Evolutionary conservation across 2,888 invertebrate genomes (phyloP).

Genomic region (Apoderus coryli): DNA sequence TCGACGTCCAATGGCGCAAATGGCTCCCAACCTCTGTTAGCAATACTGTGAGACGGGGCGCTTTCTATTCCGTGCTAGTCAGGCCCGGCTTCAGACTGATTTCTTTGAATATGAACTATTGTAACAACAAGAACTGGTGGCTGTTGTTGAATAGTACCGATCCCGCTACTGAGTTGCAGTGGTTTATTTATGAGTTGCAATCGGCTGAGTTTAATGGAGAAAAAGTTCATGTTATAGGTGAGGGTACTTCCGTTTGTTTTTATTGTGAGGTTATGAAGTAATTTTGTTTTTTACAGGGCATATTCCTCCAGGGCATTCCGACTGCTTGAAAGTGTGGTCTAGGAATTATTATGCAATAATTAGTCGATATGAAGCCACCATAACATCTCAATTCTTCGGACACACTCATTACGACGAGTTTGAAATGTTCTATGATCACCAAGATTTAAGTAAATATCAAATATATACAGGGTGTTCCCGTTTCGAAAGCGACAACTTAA

Average conservation of each 20-base stretch:
- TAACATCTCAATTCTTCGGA: conserved; percentile 84
- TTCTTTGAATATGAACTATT: conserved; percentile 93
- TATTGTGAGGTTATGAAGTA: background rate
- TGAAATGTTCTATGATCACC: conserved; percentile 80
- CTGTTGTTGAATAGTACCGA: conserved; percentile 86
- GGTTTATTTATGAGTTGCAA: conserved; percentile 89
- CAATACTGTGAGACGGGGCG: conserved; percentile 72
- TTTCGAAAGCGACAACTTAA: conserved; percentile 6
- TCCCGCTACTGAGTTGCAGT: conserved; percentile 87
- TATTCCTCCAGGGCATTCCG: conserved; percentile 87
- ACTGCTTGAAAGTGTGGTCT: conserved; percentile 91
- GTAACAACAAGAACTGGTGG: conserved; percentile 96
- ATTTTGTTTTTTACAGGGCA: conserved; percentile 42
- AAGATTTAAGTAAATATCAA: conserved; percentile 49
- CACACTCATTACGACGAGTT: conserved; percentile 92
- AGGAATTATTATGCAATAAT: conserved; percentile 84
- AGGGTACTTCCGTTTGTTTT: conserved; percentile 5
- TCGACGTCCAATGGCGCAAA: conserved; percentile 79
- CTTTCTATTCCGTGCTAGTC: conserved; percentile 83
- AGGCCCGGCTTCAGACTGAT: conserved; percentile 82
- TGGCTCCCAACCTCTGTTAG: conserved; percentile 85
- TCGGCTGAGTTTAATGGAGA: conserved; percentile 87
- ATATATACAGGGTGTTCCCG: too few species aligned
- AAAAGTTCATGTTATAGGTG: conserved; percentile 89
- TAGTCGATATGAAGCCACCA: conserved; percentile 77